Evolutionary conservation across 2,888 invertebrate genomes (phyloP), one percentile per base, ranked within the genome.

Genomic region (Drosophila acutilabella): DNA sequence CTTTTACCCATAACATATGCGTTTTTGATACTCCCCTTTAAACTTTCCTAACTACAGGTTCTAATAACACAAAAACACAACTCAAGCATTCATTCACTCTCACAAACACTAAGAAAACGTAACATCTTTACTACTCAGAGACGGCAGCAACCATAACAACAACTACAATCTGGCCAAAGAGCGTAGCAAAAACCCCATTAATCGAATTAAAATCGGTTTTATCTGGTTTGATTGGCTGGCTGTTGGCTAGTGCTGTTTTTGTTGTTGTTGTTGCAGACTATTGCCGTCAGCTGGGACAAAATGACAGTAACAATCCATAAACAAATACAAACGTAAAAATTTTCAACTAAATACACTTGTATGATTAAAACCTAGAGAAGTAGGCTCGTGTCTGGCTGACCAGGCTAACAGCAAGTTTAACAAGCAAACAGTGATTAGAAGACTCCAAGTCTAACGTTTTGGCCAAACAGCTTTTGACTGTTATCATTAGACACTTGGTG

Each of bases 171-270:
- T 70, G 62, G 65, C 71, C 66, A 78, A 73, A 82, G 72, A 85
- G 86, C 70, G 76, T 72, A 48, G 66, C 68, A 60, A 83, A 83
- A 90, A 78, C 90, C 84, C 78, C 87, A 75, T 89, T 81, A 82
- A 90, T 86, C 90, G 85, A 90, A 91, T 85, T 90, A 77, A 83
- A 90, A 74, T 91, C 91, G 88, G 91, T 88, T 91, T 87, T 81
- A 90, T 90, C 91, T 88, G 86, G 91, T 90, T 91, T 89, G 72
- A 77, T 78, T 81, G 80, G 81, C 71, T 54, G 57, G 16, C 45
- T 47, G 64, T 62, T 52, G 38, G 56, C 36, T 47, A 62, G 4
- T 36, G 62, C 23, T 69, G 69, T 13, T 23, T 75, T 13, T 33
- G 33, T 11, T 10, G 36, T 13, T 36, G 36, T 13, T 36, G 81